phyloP scores from a whole-genome alignment of 92 coral and sea anemone species.

The Epizoanthus fatuus region DNA sequence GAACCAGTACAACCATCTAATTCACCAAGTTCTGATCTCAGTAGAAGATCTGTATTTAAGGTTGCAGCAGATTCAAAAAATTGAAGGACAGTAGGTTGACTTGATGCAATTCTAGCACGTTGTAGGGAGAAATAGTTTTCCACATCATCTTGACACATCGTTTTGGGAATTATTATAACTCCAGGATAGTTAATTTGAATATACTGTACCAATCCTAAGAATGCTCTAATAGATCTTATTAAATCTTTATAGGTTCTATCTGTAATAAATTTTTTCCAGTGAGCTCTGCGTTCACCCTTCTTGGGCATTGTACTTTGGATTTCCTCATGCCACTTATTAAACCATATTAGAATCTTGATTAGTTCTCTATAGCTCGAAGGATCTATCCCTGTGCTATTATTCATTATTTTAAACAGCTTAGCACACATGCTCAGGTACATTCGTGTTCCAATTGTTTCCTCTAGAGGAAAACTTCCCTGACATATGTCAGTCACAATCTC shows the following conservation, averaged over 20 bases:
- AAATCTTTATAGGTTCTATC: neutral
- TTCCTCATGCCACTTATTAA: neutral
- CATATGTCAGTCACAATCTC: constrained; percentile 37
- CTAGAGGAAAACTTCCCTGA: neutral
- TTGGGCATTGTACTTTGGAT: constrained; percentile 16
- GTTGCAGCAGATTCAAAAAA: constrained; percentile 52
- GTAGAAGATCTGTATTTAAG: constrained; percentile 4
- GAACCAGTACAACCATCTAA: constrained; percentile 28
- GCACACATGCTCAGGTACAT: constrained; percentile 11
- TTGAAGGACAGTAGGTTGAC: constrained; percentile 40
- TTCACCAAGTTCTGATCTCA: constrained; percentile 25
- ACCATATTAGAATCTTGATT: constrained; percentile 3
- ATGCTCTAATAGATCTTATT: constrained; percentile 48
- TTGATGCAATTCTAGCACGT: constrained; percentile 54
- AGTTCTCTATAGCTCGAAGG: constrained; percentile 26
- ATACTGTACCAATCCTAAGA: constrained; percentile 66
- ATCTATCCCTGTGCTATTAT: constrained; percentile 29
- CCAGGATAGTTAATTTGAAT: constrained; percentile 60
- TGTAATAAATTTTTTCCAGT: neutral
- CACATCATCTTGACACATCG: constrained; percentile 70
- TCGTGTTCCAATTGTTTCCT: constrained; percentile 36
- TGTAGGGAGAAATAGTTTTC: no score
- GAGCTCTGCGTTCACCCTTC: neutral
- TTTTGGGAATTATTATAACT: constrained; percentile 47
- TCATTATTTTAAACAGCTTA: constrained; percentile 20